Base-by-base conservation (phyloP, 2,888 invertebrate genomes). In the Ophraella communa region DNA sequence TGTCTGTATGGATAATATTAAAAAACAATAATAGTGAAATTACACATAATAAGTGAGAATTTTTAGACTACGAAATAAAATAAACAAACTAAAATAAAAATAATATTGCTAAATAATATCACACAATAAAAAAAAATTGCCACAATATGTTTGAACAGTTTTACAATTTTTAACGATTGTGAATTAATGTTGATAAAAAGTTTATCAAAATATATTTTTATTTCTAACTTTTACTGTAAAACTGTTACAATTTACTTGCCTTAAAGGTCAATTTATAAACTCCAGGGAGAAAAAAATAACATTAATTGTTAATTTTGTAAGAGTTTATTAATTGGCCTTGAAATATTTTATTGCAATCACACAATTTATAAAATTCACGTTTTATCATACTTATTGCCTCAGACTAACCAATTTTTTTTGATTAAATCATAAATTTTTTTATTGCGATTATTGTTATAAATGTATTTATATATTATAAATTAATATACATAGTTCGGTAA, bases 101-200 rank as follows among this genome's bases (percentile, higher is more conserved):
- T 39, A 33, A 39, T 51, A 51, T 51, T 58, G 33, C 47, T 47
- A 57, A 57, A 24, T 44, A 8, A 58, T 58, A 59, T 59, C 59
- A 59, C 59, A 59, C 23, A 42, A 49, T n/a, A 4, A 51, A 51
- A 58, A 30, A 33, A 57, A 51, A 59, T 59, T 59, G 59, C 59
- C 39, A 56, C 51, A 42, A 51, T 14, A 4, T 17, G 17, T 39
- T 39, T 17, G 39, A 39, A 39, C 39, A 39, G 39, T 39, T 39
- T 39, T 14, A 17, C 39, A 14, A 17, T 17, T 8, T 2, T n/a
- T n/a, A n/a, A n/a, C n/a, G n/a, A n/a, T n/a, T n/a, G n/a, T n/a
- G n/a, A n/a, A n/a, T n/a, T n/a, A n/a, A n/a, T n/a, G n/a, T n/a
- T n/a, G n/a, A 27, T 3, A 30, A 30, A 30, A 30, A 27, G 27